These are phyloP conservation scores for Ostrea edulis DNA, from an alignment of 1,140 invertebrate species.

Conservation along the genomic window DNA sequence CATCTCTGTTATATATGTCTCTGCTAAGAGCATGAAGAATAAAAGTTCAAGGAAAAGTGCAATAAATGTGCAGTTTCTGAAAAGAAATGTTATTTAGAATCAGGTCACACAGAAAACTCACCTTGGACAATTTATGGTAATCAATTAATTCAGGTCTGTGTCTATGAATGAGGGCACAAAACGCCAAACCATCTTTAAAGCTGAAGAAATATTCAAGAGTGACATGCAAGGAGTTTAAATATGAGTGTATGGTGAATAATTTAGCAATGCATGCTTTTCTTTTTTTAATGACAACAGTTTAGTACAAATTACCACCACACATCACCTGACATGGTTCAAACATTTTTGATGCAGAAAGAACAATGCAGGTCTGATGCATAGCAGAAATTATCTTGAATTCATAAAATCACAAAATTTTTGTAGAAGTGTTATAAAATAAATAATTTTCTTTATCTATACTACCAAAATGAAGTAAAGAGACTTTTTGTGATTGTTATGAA, in stretches of 20 bases:
- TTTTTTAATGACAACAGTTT: neutral
- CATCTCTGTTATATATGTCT: no score
- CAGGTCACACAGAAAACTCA: constrained; percentile 67
- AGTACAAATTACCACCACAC: neutral
- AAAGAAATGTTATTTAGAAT: neutral
- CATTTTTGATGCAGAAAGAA: neutral
- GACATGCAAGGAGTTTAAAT: constrained; percentile 58
- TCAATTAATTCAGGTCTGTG: constrained; percentile 99
- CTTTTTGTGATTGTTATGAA: neutral
- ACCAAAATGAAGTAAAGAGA: no score
- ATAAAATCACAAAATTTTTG: neutral
- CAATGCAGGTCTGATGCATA: neutral
- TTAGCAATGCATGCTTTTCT: constrained; percentile 28
- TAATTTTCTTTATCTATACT: no score
- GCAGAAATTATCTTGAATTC: neutral
- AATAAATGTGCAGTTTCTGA: neutral
- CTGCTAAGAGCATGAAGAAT: neutral
- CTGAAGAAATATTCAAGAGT: constrained; percentile 78
- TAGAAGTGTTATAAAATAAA: neutral
- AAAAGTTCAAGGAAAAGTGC: neutral
- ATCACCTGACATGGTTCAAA: neutral
- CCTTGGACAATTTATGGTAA: constrained; percentile 97
- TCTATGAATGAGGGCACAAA: constrained; percentile 99
- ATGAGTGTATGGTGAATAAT: constrained; percentile 49
- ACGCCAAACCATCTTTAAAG: constrained; percentile 96